Evolutionary conservation across 2,797 vertebrate genomes (phyloP).

Genomic region (Pagetopsis macropterus): DNA sequence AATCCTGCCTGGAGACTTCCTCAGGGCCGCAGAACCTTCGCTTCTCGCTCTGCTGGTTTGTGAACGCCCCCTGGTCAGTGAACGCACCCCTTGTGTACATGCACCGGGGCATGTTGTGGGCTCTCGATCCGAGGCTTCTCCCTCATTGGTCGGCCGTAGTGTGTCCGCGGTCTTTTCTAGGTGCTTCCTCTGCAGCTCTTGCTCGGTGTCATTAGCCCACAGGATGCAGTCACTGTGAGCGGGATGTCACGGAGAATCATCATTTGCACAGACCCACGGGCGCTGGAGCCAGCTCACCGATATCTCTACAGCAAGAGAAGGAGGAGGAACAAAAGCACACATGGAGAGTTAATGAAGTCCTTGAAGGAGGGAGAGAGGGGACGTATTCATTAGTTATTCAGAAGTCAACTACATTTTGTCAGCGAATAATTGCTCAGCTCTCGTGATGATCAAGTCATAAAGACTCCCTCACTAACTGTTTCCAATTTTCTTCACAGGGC

Average conservation of each 20-base stretch:
- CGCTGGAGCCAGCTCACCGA: conserved; percentile 52
- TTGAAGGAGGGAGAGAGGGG: conserved; percentile 44
- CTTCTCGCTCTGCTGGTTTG: conserved; percentile 29
- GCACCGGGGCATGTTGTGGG: conserved; percentile 27
- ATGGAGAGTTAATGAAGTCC: conserved; percentile 64
- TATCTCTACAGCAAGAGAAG: conserved; percentile 42
- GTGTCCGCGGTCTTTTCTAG: conserved; percentile 62
- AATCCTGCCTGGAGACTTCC: conserved; percentile 6
- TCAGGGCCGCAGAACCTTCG: conserved; percentile 18
- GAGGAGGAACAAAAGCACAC: conserved; percentile 46
- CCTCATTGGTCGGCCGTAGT: conserved; percentile 48
- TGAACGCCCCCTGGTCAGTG: conserved; percentile 4
- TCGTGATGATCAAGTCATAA: not conserved
- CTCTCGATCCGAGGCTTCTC: conserved; percentile 9
- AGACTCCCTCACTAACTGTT: conserved; percentile 23
- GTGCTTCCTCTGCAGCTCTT: conserved; percentile 62
- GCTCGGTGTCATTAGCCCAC: conserved; percentile 72
- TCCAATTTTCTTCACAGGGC: conserved; percentile 53
- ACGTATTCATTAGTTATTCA: conserved; percentile 62
- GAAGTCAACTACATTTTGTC: conserved; percentile 49
- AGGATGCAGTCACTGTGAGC: conserved; percentile 68
- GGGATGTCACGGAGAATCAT: conserved; percentile 73
- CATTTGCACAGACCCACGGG: conserved; percentile 63
- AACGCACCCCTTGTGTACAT: conserved; percentile 11
- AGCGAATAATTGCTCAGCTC: conserved; percentile 38